Evolutionary conservation across 2,797 vertebrate genomes (phyloP), one percentile per base, ranked within the genome.

Genomic region (Mionectes olivaceus): DNA sequence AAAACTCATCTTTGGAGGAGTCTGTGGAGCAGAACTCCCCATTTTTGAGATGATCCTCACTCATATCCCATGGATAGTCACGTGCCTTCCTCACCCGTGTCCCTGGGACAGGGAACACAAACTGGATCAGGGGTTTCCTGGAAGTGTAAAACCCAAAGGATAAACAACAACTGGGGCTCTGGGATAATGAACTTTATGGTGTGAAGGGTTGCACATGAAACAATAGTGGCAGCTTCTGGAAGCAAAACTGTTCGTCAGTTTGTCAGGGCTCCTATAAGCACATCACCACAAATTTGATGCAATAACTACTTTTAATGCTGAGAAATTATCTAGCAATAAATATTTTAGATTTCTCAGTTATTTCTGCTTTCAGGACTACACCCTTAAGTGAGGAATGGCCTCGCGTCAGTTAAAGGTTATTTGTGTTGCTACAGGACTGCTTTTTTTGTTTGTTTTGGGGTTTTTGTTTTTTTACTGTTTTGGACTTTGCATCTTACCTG

Each of bases 371-470:
- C 11, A 49, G 19, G 17, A 7, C 23, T 50, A 7, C 8, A 33
- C 28, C 56, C 22, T 47, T 16, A 16, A 71, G 13, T 41, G 28
- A 83, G 80, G 77, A 44, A 71, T n/a, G 23, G 10, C 24, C 30
- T 68, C 49, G 37, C 17, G 7, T 53, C 21, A 25, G 2, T n/a
- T 22, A 10, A 30, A 19, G 30, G 23, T 13, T 39, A 28, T 33
- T 44, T 70, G 9, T 80, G 12, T 76, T 73, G 28, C 37, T 28
- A 0, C 8, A 39, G 33, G 41, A 10, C 1, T 30, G 8, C 10
- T 18, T n/a, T 13, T 5, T n/a, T 23, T 21, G 5, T 2, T 55
- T 4, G 15, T 12, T 14, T 49, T 50, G 1, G 4, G 4, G 15
- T 5, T 1, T 18, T 49, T 35, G 35, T 27, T 39, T n/a, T 47